A percentile compares a stretch with the other conserved stretches of the same genome.
These are phyloP conservation scores for Ceramica pisi DNA, from an alignment of 2,888 invertebrate species.

Conservation along the genomic window DNA sequence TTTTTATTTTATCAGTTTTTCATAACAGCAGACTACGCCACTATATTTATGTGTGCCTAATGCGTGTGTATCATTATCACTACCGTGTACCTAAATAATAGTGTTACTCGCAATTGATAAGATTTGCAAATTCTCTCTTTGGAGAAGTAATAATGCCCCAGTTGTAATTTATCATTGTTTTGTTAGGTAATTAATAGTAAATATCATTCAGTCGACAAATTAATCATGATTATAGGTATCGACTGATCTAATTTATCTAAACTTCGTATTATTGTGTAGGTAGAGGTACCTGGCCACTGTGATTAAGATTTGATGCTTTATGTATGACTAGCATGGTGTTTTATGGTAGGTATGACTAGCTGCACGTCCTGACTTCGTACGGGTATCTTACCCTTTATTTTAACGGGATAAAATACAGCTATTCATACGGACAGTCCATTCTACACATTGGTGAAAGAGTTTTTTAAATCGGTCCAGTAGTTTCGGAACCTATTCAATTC, in stretches of 20 bases:
- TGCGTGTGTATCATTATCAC: slow-evolving; percentile 61
- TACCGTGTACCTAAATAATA: slow-evolving; percentile 29
- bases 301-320: neutral
- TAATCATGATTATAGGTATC: slow-evolving; percentile 1
- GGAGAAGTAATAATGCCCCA: slow-evolving; percentile 5
- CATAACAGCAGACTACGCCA: slow-evolving; percentile 37
- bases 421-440: no score
- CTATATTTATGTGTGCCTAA: slow-evolving; percentile 26
- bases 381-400: no score
- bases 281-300: neutral
- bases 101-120: slow-evolving; percentile 25
- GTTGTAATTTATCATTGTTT: slow-evolving; percentile 10
- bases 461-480: no score
- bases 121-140: slow-evolving; percentile 18
- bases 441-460: no score
- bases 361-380: no score
- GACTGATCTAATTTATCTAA: neutral
- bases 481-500: no score
- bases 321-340: neutral
- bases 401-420: no score
- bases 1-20: slow-evolving; percentile 41
- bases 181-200: neutral
- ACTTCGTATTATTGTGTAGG: neutral
- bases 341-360: no score
- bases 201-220: neutral